Evolutionary conservation across 2,113 vertebrate genomes (phyloP).

Genomic region (Pelecanoides urinatrix): DNA sequence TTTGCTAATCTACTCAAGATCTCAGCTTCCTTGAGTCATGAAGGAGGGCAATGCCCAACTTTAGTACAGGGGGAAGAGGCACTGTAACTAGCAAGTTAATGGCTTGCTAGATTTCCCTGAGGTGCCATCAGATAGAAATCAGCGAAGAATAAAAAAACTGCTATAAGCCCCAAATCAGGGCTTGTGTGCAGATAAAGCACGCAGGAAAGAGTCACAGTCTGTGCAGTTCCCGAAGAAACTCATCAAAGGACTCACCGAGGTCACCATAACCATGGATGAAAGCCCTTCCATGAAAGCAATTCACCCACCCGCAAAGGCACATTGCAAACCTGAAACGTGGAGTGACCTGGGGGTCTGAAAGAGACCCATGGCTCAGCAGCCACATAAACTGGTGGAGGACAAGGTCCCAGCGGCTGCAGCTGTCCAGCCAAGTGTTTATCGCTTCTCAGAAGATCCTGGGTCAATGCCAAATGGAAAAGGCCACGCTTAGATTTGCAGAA

Average conservation of each 20-base stretch:
- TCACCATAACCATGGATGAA: background rate
- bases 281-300: background rate
- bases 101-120: background rate
- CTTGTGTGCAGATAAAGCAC: background rate
- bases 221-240: background rate
- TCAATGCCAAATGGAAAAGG: background rate
- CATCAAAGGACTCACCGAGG: background rate
- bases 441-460: background rate
- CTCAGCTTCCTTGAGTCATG: background rate
- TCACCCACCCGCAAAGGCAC: background rate
- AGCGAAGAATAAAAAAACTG: background rate
- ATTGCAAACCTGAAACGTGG: background rate
- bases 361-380: background rate
- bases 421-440: background rate
- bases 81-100: background rate
- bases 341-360: background rate
- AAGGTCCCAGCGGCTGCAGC: background rate
- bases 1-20: background rate
- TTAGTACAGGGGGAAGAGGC: background rate
- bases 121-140: background rate
- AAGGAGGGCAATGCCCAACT: background rate
- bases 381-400: background rate
- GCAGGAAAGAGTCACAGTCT: background rate
- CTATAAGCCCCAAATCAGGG: background rate
- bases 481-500: background rate